Evolutionary conservation across 2,888 invertebrate species (phyloP), one percentile per base, ranked within the genome.

Genomic region (Nomada hirtipes): DNA sequence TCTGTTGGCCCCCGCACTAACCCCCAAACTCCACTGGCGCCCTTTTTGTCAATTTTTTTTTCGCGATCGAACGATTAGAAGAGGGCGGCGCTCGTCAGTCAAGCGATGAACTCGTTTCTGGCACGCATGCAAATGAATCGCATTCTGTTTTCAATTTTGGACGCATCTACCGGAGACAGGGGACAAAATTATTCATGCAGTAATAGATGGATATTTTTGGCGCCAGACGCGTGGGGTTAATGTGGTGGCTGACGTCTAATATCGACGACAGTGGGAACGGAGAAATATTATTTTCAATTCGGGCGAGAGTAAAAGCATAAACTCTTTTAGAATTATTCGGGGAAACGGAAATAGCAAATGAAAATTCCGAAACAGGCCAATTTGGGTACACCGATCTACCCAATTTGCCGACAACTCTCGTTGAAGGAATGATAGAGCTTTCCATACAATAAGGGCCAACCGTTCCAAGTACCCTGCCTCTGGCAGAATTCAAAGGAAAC

Each of bases 21-120:
- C 47, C 42, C 65, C 59, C 57, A 26, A 77, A 29, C 52, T 69
- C 60, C 55, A 52, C 53, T 52, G 47, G 60, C 55, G 29, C 79
- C 71, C 84, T 85, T 90, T 88, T 87, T 7, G 87, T 90, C 82
- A 90, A 91, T 90, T 91, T 91, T 53, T 47, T 47, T 91, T 90
- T 91, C 83, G 84, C 90, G 92, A 92, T 91, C 90, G 91, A 91
- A 89, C 90, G 92, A 92, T 93, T 92, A 92, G 90, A 86, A 86
- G 78, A 55, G 86, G 91, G 92, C 91, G 90, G 89, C 79, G 85
- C 89, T 89, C 89, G 89, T 92, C 91, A 90, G 88, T 92, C 90
- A 90, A 85, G 82, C 75, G 68, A 60, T 80, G 87, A 82, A 82
- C 86, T 85, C 88, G 79, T 85, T 83, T 79, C 88, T 88, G 83